Base-by-base conservation (phyloP, 2,113 vertebrate genomes). In the Pollachius pollachius region DNA sequence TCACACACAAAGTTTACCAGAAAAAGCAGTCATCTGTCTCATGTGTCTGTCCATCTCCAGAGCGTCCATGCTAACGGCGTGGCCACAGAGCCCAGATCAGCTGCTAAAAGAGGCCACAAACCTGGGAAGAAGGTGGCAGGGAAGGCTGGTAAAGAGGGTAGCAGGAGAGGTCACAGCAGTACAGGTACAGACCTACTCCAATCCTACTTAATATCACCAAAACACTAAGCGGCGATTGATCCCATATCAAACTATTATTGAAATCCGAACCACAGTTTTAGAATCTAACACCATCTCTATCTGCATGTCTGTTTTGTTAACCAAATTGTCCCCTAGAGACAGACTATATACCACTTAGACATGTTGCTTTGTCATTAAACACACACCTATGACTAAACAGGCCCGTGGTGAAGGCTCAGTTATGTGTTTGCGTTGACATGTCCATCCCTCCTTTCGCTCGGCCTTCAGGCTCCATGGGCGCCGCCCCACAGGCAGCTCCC, bases 41-140 rank as follows among this genome's bases (percentile, higher is more conserved):
- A 8, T 21, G 19, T 67, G 56, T 56, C 12, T 64, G 61, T 64
- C 71, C 78, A 77, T 71, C 71, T 52, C n/a, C 83, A 95, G 95
- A 78, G 56, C 7, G 17, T 74, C 58, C 89, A 93, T 59, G 19
- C 78, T 61, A 87, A 77, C 4, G 81, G 84, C 48, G 83, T 75
- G 25, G 68, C 67, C 13, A 25, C 76, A 41, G 92, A 94, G 67
- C 84, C 89, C 15, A 92, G 81, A 80, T 85, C 92, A 71, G 90
- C 90, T 0, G 76, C 91, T 54, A 95, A 94, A 82, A 88, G 85
- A 69, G 66, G 85, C 27, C 93, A 93, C 84, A 96, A 94, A 72
- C 54, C 91, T 25, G 90, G 79, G 5, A 96, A 94, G 87, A 96
- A 93, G 87, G 2, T 73, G 0, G 85, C 15, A 15, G 65, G 80